Conservation (phyloP, 2,113 vertebrate genomes). For the Sinocyclocheilus grahami region DNA sequence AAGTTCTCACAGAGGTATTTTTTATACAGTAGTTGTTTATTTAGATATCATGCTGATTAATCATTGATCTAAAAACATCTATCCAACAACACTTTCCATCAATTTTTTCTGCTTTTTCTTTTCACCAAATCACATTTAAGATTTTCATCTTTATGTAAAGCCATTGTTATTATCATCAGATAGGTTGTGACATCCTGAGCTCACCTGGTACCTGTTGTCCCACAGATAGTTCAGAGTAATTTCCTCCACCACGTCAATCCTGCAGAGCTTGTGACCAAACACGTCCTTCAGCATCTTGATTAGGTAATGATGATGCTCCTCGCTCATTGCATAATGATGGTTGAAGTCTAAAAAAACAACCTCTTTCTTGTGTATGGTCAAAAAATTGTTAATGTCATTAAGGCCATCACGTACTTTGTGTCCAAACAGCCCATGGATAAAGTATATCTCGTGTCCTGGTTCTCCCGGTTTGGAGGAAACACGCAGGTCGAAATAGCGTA, state of each 20-base stretch:
- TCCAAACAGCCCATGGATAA: conserved; percentile 96
- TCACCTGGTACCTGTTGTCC: conserved; percentile 89
- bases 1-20: background rate
- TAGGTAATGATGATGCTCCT: conserved; percentile 85
- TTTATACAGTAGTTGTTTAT: too few species aligned
- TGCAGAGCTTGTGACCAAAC: conserved; percentile 88
- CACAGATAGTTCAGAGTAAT: conserved; percentile 87
- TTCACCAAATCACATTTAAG: too few species aligned
- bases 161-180: background rate
- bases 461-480: conserved; percentile 94
- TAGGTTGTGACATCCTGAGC: background rate
- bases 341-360: conserved; percentile 96
- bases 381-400: conserved; percentile 86
- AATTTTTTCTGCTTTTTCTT: too few species aligned
- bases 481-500: conserved; percentile 97
- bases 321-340: conserved; percentile 94
- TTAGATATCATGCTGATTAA: too few species aligned
- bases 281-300: conserved; percentile 83
- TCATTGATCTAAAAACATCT: too few species aligned
- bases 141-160: too few species aligned
- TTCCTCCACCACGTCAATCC: conserved; percentile 79
- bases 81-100: too few species aligned
- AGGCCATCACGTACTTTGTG: conserved; percentile 91
- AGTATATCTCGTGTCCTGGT: conserved; percentile 85
- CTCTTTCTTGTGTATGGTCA: conserved; percentile 82